Evolutionary conservation across 2,888 invertebrate genomes (phyloP).

Genomic region (Chydorus sphaericus): DNA sequence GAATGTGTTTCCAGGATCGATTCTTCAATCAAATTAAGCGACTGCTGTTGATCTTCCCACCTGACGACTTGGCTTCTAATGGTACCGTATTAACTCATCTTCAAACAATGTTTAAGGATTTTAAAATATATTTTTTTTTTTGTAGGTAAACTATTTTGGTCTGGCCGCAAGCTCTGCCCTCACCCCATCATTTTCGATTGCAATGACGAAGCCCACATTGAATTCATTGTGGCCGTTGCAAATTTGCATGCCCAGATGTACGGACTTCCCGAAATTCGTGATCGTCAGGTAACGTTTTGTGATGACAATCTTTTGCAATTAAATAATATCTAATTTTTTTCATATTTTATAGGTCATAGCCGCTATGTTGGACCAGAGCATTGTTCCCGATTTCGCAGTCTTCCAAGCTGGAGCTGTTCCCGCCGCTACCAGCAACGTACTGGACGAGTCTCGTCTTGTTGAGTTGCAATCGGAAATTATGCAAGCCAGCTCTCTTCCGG

Average conservation of each 20-base stretch:
- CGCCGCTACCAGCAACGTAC: constrained; percentile 20
- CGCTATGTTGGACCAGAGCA: constrained; percentile 44
- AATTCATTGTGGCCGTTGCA: constrained; percentile 80
- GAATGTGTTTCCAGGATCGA: constrained; percentile 58
- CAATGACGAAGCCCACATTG: constrained; percentile 50
- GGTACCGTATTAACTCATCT: no score
- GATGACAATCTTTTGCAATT: no score
- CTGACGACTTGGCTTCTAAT: constrained; percentile 69
- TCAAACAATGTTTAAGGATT: not conserved
- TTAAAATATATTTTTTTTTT: no score
- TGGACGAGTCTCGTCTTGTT: constrained; percentile 53
- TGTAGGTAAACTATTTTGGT: constrained; percentile 58
- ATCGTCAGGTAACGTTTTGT: constrained; percentile 36
- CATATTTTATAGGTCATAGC: no score
- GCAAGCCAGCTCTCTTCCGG: constrained; percentile 37
- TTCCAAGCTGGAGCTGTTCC: constrained; percentile 77
- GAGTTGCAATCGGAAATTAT: constrained; percentile 48
- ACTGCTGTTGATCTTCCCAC: constrained; percentile 90
- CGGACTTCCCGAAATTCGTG: constrained; percentile 54
- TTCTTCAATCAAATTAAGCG: constrained; percentile 92
- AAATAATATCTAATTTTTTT: no score
- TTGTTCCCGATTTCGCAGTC: constrained; percentile 77
- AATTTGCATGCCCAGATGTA: constrained; percentile 79
- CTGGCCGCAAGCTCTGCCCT: constrained; percentile 92
- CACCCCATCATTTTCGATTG: constrained; percentile 44